A percentile compares a stretch with the other conserved stretches of the same genome.
These are phyloP conservation scores for Drosophila mayri DNA, from an alignment of 1,140 invertebrate genomes.

Conservation along the genomic window DNA sequence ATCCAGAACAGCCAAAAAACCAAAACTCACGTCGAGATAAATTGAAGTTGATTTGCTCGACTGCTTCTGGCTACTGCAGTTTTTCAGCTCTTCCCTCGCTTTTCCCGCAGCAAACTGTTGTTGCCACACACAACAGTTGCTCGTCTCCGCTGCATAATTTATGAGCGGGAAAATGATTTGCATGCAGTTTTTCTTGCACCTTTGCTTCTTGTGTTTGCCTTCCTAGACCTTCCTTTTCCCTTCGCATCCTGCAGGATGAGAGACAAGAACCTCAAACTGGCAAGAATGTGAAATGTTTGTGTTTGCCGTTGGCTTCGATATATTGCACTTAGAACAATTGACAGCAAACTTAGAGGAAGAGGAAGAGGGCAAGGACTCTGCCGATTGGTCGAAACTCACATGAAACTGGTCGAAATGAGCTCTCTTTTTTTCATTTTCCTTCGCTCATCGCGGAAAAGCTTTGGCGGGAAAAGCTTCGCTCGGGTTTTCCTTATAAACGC, in stretches of 20 bases:
- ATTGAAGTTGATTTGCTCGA: constrained; percentile 70
- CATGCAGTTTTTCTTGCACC: constrained; percentile 64
- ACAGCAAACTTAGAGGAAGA: constrained; percentile 31
- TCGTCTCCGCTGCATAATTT: constrained; percentile 61
- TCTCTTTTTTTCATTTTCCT: constrained; percentile 35
- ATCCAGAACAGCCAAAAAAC: constrained; percentile 15
- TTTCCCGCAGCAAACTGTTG: neutral
- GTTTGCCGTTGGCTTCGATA: constrained; percentile 55
- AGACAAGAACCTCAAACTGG: constrained; percentile 22
- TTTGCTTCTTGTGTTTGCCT: constrained; percentile 24
- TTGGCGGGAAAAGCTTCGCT: constrained; percentile 30
- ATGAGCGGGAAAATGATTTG: constrained; percentile 77
- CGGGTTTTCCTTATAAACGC: constrained; percentile 59
- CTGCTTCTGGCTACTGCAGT: constrained; percentile 37
- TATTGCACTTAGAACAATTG: constrained; percentile 76
- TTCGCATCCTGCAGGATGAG: constrained; percentile 4
- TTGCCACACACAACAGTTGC: constrained; percentile 12
- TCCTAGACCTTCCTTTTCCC: neutral
- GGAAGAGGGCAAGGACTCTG: constrained; percentile 13
- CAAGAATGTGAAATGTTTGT: constrained; percentile 43
- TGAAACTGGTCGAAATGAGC: constrained; percentile 58
- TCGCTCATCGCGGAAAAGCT: constrained; percentile 44
- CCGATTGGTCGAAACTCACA: constrained; percentile 45
- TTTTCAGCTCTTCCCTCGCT: constrained; percentile 15
- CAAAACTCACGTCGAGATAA: constrained; percentile 55